Conservation (phyloP, 2,113 vertebrate genomes). For the Pithys albifrons region DNA sequence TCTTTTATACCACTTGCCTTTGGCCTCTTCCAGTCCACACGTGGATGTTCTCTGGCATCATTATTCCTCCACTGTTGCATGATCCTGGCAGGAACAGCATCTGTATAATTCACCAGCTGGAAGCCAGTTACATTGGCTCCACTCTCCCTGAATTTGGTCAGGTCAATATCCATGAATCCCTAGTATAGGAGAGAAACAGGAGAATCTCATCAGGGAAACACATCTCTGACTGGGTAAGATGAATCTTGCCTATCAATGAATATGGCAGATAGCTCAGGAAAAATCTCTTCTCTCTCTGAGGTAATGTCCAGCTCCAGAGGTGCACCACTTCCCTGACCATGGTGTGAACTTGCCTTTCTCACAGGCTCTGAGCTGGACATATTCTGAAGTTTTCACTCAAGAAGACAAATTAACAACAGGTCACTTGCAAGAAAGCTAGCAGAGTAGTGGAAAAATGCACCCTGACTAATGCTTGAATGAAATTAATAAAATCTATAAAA, state of each 20-base stretch:
- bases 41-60: conserved; percentile 90
- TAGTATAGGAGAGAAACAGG: conserved; percentile 43
- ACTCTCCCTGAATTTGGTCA: conserved; percentile 92
- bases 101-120: conserved; percentile 93
- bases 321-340: accelerated
- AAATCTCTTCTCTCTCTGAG: not conserved
- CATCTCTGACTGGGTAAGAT: not conserved
- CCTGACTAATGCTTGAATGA: not conserved
- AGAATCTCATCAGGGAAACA: not conserved
- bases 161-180: conserved; percentile 97
- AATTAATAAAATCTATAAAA: not conserved
- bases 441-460: not conserved
- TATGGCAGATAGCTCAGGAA: not conserved
- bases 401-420: not conserved
- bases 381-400: not conserved
- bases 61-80: conserved; percentile 94
- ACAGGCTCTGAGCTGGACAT: not conserved
- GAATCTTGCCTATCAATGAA: not conserved
- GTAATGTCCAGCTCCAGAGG: not conserved
- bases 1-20: conserved; percentile 78
- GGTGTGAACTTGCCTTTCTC: not conserved
- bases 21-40: conserved; percentile 88
- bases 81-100: conserved; percentile 83
- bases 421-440: not conserved
- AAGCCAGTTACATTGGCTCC: conserved; percentile 97